Evolutionary conservation across 2,888 invertebrate species (phyloP), one percentile per base, ranked within the genome.

Genomic region (Caenorhabditis becei): DNA sequence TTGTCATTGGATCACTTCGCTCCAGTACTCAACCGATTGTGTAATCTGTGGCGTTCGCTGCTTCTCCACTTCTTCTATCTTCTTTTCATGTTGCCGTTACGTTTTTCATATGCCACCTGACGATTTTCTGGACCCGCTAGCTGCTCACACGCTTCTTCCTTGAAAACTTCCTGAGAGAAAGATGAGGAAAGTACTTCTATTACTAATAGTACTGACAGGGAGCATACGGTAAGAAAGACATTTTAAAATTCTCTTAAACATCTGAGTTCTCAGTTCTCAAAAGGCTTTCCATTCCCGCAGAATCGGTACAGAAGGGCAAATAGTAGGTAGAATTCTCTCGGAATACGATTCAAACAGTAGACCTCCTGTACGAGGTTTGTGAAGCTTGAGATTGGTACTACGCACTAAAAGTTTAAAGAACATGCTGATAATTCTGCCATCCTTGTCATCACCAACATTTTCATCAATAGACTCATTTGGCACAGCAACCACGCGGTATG

Each of bases 291-390:
- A 80, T 28, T 85, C 86, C 11, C 85, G 89, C 8, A 86, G 87
- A 41, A 79, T 90, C 18, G 88, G 86, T 10, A 88, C 88, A 2
- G 85, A 88, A 69, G 83, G 77, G 3, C 88, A 89, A 71, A 83
- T 90, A 11, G 24, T 89, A 26, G 72, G 79, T 11, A 54, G 86
- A 44, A 78, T 90, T 24, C 83, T 90, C 16, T 79, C 82, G 18
- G 87, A 89, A 51, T 89, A 89, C 72, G 88, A 91, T 67, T 35
- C 87, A 2, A 65, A 84, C 41, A 74, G 81, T 23, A 82, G 90
- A 35, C 90, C 90, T 20, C 90, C 90, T n/a, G 87, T 89, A n/a
- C 58, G 89, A 83, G 90, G 88, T 88, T 41, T 41, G 14, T 41
- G 2, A 14, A 7, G 14, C 7, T 41, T 41, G 14, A 41, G 41